Evolutionary conservation across 2,888 invertebrate genomes (phyloP), one percentile per base, ranked within the genome.

Genomic region (Drosophila prolongata): DNA sequence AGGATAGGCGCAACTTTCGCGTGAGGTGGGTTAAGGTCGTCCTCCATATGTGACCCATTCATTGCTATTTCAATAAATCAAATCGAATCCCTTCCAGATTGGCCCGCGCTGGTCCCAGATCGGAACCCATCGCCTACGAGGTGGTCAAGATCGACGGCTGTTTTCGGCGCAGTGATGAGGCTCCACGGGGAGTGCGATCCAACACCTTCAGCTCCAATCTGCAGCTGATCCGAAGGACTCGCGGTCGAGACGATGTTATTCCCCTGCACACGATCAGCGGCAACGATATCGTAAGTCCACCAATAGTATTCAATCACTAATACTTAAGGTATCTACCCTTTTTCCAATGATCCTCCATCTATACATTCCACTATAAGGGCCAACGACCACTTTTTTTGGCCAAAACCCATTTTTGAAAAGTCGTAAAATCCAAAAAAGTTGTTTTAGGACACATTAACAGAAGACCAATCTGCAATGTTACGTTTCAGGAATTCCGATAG

Each of bases 101-200:
- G 70, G 94, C 94, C 88, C 93, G 95, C 82, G 95, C 95, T 6
- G 95, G 95, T 44, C 95, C 96, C 2, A 94, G 96, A 46, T 95
- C 95, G 24, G 96, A 96, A 79, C 94, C 95, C 37, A 94, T 95
- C 2, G 93, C 95, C 61, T 96, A 95, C 93, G 96, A 96, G 89
- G 92, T 94, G 53, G 95, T 96, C 54, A 94, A 94, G 78, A 93
- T 96, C 77, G 95, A 95, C 93, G 96, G 96, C 5, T 93, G 93
- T 73, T 92, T 95, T 72, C 92, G 94, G 43, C 93, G 94, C 35
- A 93, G 94, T 53, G 94, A 95, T 86, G 92, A 93, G 79, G 94
- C 95, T 10, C 91, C 92, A 0, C 89, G 92, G n/a, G 94, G 94
- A 35, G 90, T 93, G 5, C 91, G 90, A 69, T 93, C 93, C 76